Evolutionary conservation across 1,140 invertebrate species (phyloP).

Genomic region (Steinernema feltiae): DNA sequence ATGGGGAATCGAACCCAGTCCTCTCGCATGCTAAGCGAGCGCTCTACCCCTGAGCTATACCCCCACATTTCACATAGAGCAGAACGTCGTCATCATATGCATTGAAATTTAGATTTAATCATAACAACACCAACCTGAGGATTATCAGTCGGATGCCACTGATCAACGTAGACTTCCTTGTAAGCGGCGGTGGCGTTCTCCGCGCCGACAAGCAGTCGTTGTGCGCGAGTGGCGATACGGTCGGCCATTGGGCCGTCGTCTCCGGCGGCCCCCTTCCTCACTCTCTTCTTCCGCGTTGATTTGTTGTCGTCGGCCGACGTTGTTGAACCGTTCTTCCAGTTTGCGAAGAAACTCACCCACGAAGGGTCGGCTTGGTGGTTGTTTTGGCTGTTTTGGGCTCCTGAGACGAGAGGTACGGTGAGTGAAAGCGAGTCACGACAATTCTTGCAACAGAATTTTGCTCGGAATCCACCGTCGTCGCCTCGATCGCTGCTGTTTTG

Average conservation of each 20-base stretch:
- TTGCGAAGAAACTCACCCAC: slow-evolving; percentile 9
- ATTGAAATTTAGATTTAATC: slow-evolving; percentile 1
- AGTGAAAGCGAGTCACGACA: neutral
- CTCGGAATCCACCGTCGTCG: neutral
- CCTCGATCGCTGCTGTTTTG: neutral
- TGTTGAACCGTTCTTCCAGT: slow-evolving; percentile 7
- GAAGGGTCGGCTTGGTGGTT: neutral
- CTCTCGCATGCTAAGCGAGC: neutral
- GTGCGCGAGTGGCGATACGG: slow-evolving; percentile 23
- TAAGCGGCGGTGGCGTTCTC: slow-evolving; percentile 18
- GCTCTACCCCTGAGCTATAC: neutral
- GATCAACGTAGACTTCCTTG: slow-evolving; percentile 25
- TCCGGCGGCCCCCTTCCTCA: neutral
- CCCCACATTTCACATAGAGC: neutral
- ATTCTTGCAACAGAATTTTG: neutral
- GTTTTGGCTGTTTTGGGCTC: too few species aligned
- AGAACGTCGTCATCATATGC: neutral
- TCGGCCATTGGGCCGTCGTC: neutral
- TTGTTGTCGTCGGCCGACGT: neutral
- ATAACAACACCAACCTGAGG: slow-evolving; percentile 19
- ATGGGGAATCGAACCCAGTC: neutral
- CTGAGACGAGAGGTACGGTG: neutral
- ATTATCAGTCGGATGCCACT: slow-evolving; percentile 30
- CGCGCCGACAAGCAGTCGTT: slow-evolving; percentile 26
- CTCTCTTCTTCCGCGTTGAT: neutral